phyloP scores from a whole-genome alignment of 1,140 invertebrate genomes.

The Phthorimaea operculella region DNA sequence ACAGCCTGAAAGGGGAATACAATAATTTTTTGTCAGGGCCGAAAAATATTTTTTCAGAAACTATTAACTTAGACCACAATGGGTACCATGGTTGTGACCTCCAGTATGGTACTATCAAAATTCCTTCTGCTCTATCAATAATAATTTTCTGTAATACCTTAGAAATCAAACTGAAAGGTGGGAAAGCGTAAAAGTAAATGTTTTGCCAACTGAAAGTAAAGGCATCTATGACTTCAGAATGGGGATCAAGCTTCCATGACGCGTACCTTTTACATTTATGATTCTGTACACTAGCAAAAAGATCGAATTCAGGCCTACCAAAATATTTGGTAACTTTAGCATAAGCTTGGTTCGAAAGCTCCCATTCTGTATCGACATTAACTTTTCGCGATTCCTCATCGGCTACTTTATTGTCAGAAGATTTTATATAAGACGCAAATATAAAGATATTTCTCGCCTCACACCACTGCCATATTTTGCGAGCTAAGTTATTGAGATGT shows the following conservation, averaged over 20 bases:
- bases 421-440: conserved; percentile 21
- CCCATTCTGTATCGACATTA: conserved; percentile 18
- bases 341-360: conserved; percentile 11
- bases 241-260: conserved; percentile 22
- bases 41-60: no score
- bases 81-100: no score
- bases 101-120: neutral
- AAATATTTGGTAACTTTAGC: conserved; percentile 11
- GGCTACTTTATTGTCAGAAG: conserved; percentile 19
- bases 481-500: conserved; percentile 20
- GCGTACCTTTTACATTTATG: conserved; percentile 20
- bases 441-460: conserved; percentile 23
- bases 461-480: conserved; percentile 26
- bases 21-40: no score
- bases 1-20: no score
- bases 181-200: neutral
- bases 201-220: conserved; percentile 4
- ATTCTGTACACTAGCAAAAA: conserved; percentile 24
- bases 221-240: conserved; percentile 12
- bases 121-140: neutral
- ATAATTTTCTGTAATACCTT: conserved; percentile 1
- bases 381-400: conserved; percentile 13
- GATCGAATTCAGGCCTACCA: conserved; percentile 19
- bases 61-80: no score
- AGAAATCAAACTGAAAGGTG: neutral